These are phyloP conservation scores for Diachasmimorpha longicaudata DNA, from an alignment of 1,140 invertebrate species.

Conservation along the genomic window DNA sequence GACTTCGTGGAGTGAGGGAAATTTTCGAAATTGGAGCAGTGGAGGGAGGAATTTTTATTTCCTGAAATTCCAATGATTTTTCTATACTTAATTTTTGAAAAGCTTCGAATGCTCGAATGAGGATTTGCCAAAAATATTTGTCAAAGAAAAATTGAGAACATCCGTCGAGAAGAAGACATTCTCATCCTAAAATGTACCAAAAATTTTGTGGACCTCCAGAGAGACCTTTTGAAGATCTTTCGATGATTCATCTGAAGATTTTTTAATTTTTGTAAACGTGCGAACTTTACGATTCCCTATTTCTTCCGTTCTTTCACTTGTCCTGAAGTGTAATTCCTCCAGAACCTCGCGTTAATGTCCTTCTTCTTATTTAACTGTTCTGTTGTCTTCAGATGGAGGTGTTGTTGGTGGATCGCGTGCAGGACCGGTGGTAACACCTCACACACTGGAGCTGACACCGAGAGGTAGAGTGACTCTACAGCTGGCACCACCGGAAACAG, in stretches of 20 bases:
- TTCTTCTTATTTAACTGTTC: background rate
- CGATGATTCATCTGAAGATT: too few species aligned
- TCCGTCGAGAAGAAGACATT: too few species aligned
- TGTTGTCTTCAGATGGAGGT: conserved; percentile 62
- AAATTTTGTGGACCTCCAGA: too few species aligned
- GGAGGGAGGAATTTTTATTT: too few species aligned
- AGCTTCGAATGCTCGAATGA: background rate
- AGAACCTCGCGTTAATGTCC: too few species aligned
- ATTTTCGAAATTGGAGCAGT: background rate
- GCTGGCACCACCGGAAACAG: conserved; percentile 60
- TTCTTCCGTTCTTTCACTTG: background rate
- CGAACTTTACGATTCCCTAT: background rate
- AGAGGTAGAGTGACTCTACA: conserved; percentile 62
- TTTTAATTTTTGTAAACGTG: too few species aligned
- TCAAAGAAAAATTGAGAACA: too few species aligned
- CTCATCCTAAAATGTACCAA: too few species aligned
- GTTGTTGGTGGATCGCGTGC: conserved; percentile 59
- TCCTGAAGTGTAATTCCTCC: background rate
- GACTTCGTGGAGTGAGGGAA: background rate
- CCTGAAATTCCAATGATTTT: too few species aligned
- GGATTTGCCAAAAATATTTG: too few species aligned
- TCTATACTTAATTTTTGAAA: too few species aligned
- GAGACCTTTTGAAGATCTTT: too few species aligned
- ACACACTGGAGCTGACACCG: conserved; percentile 63
- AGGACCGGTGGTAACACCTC: conserved; percentile 64